These are phyloP conservation scores for Acleris holmiana DNA, from an alignment of 2,888 invertebrate species.

Conservation along the genomic window DNA sequence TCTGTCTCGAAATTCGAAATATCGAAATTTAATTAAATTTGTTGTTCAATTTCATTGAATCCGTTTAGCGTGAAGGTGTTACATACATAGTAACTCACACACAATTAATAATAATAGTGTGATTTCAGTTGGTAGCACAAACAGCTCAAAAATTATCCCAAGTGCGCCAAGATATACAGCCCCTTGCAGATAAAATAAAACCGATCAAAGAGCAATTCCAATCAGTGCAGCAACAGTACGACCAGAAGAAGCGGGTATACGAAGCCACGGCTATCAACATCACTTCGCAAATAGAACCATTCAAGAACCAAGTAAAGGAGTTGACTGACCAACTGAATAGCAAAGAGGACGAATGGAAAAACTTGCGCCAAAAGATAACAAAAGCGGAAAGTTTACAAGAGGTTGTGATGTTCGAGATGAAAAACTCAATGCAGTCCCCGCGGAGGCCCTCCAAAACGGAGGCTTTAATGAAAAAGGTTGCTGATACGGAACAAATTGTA, in stretches of 20 bases:
- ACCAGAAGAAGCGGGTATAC: conserved; percentile 87
- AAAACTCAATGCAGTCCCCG: conserved; percentile 79
- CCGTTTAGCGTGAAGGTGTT: too few relatives aligned
- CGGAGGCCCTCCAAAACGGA: conserved; percentile 85
- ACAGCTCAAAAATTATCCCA: conserved; percentile 83
- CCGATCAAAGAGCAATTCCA: conserved; percentile 87
- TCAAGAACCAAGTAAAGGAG: conserved; percentile 81
- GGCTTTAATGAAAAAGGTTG: conserved; percentile 84
- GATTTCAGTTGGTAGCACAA: conserved; percentile 84
- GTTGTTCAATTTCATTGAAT: too few relatives aligned
- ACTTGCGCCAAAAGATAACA: conserved; percentile 80
- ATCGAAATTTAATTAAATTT: too few relatives aligned
- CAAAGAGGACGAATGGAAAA: conserved; percentile 83
- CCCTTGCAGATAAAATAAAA: conserved; percentile 82
- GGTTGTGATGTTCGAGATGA: conserved; percentile 80
- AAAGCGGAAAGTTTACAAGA: conserved; percentile 82
- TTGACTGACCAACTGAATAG: conserved; percentile 78
- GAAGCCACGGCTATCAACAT: conserved; percentile 86
- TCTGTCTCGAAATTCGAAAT: too few relatives aligned
- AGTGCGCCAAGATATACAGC: conserved; percentile 78
- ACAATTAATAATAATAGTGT: too few relatives aligned
- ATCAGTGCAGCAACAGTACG: conserved; percentile 86
- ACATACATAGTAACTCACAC: too few relatives aligned
- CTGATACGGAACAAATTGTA: conserved; percentile 84
- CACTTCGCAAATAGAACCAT: conserved; percentile 82